phyloP scores from a whole-genome alignment of 30 jellyfish, hydroid and myxozoan genomes.

The Aurelia sp. region DNA sequence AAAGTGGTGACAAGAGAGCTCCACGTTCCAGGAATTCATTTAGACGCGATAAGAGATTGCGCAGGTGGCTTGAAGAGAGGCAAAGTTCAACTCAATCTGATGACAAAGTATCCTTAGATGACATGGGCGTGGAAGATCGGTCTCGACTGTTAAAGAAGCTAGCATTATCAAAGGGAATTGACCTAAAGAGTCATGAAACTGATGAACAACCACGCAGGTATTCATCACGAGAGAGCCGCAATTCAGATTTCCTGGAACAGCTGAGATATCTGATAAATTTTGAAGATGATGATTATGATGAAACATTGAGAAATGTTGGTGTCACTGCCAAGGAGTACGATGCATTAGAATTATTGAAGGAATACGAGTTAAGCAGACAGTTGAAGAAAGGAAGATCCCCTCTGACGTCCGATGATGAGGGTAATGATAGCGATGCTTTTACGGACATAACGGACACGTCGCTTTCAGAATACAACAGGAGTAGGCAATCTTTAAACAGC shows the following conservation, averaged over 20 bases:
- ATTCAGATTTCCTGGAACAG: constrained; percentile 56
- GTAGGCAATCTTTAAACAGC: constrained; percentile 58
- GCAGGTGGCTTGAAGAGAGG: constrained; percentile 70
- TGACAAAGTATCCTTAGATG: constrained; percentile 12
- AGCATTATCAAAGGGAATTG: constrained; percentile 55
- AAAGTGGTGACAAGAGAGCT: neutral
- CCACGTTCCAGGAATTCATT: constrained; percentile 54
- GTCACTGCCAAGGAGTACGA: constrained; percentile 44
- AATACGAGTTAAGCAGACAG: constrained; percentile 47
- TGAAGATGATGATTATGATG: constrained; percentile 62
- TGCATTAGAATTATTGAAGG: constrained; percentile 45
- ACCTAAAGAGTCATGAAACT: constrained; percentile 12
- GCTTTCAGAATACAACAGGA: constrained; percentile 54
- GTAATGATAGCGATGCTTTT: constrained; percentile 79
- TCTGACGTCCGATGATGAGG: constrained; percentile 72
- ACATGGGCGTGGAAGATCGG: constrained; percentile 42
- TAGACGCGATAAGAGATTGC: constrained; percentile 57
- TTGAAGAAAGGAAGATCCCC: constrained; percentile 56
- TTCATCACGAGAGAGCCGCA: constrained; percentile 30
- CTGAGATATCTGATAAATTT: constrained; percentile 55
- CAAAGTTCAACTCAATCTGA: constrained; percentile 38
- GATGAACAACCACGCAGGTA: constrained; percentile 21
- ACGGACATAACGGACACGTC: constrained; percentile 81
- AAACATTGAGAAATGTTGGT: neutral
- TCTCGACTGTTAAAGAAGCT: constrained; percentile 39